Base-by-base conservation (phyloP, 2,888 invertebrate genomes). In the Cerastis leucographa region DNA sequence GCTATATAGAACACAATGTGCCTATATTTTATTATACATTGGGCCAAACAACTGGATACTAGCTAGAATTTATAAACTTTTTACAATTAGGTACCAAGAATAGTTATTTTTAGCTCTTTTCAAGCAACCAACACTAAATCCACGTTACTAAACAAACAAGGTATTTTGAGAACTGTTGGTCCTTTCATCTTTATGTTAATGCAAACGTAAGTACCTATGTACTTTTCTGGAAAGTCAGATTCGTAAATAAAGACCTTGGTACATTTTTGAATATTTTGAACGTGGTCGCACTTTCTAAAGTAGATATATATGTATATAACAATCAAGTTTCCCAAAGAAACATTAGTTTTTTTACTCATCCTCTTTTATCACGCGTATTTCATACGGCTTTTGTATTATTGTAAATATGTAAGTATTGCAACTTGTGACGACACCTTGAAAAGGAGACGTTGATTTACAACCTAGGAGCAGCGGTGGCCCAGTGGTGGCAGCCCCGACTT, bases 211-310 rank as follows among this genome's bases (percentile, higher is more conserved):
- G 29, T 29, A 19, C 22, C 12, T 2, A n/a, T n/a, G n/a, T n/a
- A 29, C 72, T 71, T 42, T 44, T 73, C 44, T n/a, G 54, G 22
- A 72, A 44, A 46, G 19, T 4, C 14, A 35, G 54, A 56, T 71
- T 71, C 17, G 9, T 73, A 71, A 29, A 71, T 56, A n/a, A 44
- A 71, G n/a, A 44, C 29, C 42, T 54, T 54, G 49, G 71, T 74
- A 59, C 22, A 73, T 61, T 49, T 61, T 73, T 74, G 3, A 74
- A 51, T 62, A 19, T 62, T 73, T 64, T 14, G 44, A 75, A 75
- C 17, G 35, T 29, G 44, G 25, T 62, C 44, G 64, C 22, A 46
- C 64, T 46, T 64, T 42, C 51, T 22, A 46, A 64, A 75, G 64
- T 75, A 74, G 44, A 42, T 75, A 44, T 74, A 75, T 54, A 54